Conservation (phyloP, 2,888 invertebrate genomes). For the Balanococcus diminutus region DNA sequence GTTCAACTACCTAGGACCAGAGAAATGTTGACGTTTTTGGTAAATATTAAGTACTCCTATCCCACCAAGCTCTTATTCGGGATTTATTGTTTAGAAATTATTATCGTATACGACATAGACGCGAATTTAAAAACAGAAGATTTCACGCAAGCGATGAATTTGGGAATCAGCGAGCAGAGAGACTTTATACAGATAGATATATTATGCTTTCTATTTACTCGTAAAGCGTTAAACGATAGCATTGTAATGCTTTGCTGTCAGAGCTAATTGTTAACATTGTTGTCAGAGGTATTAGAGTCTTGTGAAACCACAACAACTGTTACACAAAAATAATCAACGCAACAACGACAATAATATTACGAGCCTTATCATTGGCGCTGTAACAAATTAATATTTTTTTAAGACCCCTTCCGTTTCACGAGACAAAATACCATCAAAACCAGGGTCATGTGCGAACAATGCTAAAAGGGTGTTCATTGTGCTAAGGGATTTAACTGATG, state of each 20-base stretch:
- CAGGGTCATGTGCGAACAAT: slow-evolving; percentile 36
- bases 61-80: too few species aligned
- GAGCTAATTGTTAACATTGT: slow-evolving; percentile 41
- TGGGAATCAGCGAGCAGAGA: slow-evolving; percentile 33
- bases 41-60: too few species aligned
- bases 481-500: slow-evolving; percentile 51
- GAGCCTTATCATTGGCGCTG: slow-evolving; percentile 51
- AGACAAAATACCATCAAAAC: slow-evolving; percentile 46
- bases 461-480: slow-evolving; percentile 49
- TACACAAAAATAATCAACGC: slow-evolving; percentile 50
- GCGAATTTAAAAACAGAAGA: slow-evolving; percentile 12
- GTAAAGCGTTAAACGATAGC: slow-evolving; percentile 28
- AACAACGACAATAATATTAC: slow-evolving; percentile 41
- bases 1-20: too few species aligned
- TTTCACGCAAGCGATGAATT: slow-evolving; percentile 15
- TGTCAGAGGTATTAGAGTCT: slow-evolving; percentile 49
- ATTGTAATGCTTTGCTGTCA: slow-evolving; percentile 47
- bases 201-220: slow-evolving; percentile 22
- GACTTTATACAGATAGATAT: slow-evolving; percentile 8
- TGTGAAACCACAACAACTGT: slow-evolving; percentile 54
- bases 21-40: too few species aligned
- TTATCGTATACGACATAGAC: neutral
- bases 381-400: slow-evolving; percentile 54
- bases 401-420: slow-evolving; percentile 41
- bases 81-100: too few species aligned